Base-by-base conservation (phyloP, 1,140 invertebrate genomes). In the Drosophila tristis region DNA sequence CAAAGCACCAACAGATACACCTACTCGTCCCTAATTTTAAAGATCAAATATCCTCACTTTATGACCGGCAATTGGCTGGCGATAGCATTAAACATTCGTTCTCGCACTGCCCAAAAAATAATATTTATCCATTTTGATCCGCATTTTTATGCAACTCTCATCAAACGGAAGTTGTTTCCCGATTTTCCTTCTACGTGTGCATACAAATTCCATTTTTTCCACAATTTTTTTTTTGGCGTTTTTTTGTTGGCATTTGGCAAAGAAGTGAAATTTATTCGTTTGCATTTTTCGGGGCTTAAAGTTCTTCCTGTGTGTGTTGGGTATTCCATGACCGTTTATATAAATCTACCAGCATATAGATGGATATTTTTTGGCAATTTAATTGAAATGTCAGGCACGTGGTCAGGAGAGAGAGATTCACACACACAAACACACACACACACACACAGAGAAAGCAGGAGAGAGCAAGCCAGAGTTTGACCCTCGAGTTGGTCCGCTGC, bases 361-460 rank as follows among this genome's bases (percentile, higher is more conserved):
- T 61, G 61, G 51, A 67, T 51, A 60, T 76, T 68, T 76, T 76
- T 76, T 76, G 74, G 74, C 74, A 68, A 76, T 76, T 76, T 76
- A 76, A 76, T 76, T 76, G 73, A 76, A 76, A 76, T 76, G 73
- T 76, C 74, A 76, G 73, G 73, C 74, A 76, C 74, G 73, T 76
- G 74, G 73, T 58, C 35, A 59, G 42, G 43, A 25, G 35, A 20
- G 35, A 20, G 35, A 70, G 31, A 54, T 62, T 39, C 35, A 39
- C 11, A 39, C 35, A 35, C 31, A 35, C 31, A 11, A 0, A 2
- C 20, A 20, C 20, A 20, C 20, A 16, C 16, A 31, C 5, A 50
- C 8, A 50, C 9, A 35, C 9, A 39, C 1, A n/a, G 15, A 50
- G 13, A 50, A 7, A 6, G 42, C 15, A 4, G 4, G 8, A 25